phyloP scores from a whole-genome alignment of 2,888 invertebrate species.

The Brassicogethes aeneus region DNA sequence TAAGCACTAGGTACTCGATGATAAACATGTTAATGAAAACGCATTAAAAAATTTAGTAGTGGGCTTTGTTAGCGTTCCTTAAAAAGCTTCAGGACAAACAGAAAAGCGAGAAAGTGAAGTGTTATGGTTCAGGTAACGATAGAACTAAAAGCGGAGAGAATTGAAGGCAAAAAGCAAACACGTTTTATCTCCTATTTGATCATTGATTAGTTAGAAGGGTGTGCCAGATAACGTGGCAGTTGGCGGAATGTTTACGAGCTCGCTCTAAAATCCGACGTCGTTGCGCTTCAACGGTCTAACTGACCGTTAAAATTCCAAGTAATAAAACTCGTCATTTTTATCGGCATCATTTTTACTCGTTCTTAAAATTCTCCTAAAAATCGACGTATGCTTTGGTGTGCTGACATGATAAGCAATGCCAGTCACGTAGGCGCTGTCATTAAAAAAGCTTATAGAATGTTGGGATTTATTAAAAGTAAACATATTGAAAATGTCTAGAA shows the following conservation, averaged over 20 bases:
- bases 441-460: no score
- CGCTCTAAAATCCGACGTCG: conserved; percentile 6
- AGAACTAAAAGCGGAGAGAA: not conserved
- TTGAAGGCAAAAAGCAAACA: conserved; percentile 16
- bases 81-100: not conserved
- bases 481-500: no score
- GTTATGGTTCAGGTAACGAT: not conserved
- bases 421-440: no score
- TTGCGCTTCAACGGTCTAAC: conserved; percentile 26
- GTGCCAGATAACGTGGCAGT: conserved; percentile 5
- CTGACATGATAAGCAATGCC: no score
- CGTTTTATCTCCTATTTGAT: conserved; percentile 19
- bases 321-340: conserved; percentile 28
- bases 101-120: not conserved
- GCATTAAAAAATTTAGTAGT: no score
- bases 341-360: conserved; percentile 17
- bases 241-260: not conserved
- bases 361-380: conserved; percentile 16
- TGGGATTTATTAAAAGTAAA: no score
- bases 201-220: conserved; percentile 24
- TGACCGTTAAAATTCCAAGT: conserved; percentile 30
- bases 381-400: conserved; percentile 7
- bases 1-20: no score
- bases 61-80: no score
- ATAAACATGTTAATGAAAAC: no score